These are phyloP conservation scores for Emys orbicularis DNA, from an alignment of 2,797 vertebrate genomes.

Conservation along the genomic window DNA sequence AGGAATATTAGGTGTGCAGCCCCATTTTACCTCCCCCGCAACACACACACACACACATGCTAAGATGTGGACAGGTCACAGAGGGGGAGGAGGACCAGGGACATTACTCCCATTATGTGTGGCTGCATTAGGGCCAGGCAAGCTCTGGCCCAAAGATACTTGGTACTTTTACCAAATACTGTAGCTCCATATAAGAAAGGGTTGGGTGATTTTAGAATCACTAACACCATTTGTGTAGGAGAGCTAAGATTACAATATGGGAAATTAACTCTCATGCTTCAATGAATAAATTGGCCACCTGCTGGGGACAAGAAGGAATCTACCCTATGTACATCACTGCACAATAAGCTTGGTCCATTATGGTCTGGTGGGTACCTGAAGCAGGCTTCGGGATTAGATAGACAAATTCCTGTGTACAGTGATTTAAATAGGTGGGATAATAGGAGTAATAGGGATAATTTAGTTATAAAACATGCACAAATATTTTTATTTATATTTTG, in stretches of 20 bases:
- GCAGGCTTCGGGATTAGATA: background rate
- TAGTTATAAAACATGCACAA: constrained; percentile 45
- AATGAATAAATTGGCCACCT: background rate
- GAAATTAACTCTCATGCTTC: background rate
- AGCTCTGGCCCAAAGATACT: background rate
- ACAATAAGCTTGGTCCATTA: background rate
- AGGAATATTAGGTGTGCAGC: background rate
- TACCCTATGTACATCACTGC: background rate
- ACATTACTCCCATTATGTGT: background rate
- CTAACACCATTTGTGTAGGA: background rate
- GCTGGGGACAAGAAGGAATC: background rate
- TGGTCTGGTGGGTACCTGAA: background rate
- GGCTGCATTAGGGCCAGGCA: background rate
- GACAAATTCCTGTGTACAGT: background rate
- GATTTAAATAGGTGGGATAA: background rate
- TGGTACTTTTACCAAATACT: background rate
- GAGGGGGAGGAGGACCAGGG: background rate
- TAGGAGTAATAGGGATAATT: constrained; percentile 37
- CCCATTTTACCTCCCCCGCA: background rate
- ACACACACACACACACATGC: background rate
- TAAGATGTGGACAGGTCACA: background rate
- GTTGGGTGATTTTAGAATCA: background rate
- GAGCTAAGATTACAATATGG: background rate
- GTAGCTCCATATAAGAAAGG: background rate
- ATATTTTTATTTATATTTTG: constrained; percentile 65